A percentile compares a stretch with the other conserved stretches of the same genome.
Evolutionary conservation across 2,797 vertebrate genomes (phyloP).

Genomic region (Falco cherrug): DNA sequence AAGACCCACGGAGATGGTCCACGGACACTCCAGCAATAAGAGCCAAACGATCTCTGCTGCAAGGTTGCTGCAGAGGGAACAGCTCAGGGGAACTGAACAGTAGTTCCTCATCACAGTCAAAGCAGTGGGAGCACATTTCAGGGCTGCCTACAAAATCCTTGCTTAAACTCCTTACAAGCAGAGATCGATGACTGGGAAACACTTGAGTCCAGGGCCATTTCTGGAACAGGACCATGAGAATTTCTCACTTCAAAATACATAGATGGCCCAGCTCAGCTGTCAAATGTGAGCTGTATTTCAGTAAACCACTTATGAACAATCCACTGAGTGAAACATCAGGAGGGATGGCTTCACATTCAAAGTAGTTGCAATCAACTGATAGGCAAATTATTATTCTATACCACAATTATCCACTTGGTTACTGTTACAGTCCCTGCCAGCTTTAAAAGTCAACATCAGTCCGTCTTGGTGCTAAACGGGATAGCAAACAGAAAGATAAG

Average conservation of each 20-base stretch:
- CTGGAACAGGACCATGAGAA: neutral
- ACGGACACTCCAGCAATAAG: neutral
- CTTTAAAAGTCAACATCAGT: neutral
- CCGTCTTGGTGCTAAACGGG: neutral
- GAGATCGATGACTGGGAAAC: neutral
- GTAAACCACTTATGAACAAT: neutral
- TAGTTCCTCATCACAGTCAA: neutral
- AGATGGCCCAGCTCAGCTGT: neutral
- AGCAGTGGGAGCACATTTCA: neutral
- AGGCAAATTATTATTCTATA: neutral
- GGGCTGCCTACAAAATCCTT: neutral
- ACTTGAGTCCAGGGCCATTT: neutral
- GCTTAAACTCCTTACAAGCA: neutral
- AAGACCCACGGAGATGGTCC: neutral
- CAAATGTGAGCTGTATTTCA: neutral
- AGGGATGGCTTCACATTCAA: slow-evolving; percentile 21
- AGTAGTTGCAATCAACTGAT: slow-evolving; percentile 35
- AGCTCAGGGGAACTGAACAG: neutral
- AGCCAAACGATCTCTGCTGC: neutral
- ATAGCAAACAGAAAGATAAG: neutral
- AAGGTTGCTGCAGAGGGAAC: neutral
- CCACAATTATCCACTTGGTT: slow-evolving; percentile 44
- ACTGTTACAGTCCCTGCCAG: neutral
- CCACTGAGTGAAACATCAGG: neutral
- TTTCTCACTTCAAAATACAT: neutral